Percentiles rank a stretch among this genome's conserved stretches.
Conservation (phyloP, 2,888 invertebrate genomes). For the Diaperis boleti region DNA sequence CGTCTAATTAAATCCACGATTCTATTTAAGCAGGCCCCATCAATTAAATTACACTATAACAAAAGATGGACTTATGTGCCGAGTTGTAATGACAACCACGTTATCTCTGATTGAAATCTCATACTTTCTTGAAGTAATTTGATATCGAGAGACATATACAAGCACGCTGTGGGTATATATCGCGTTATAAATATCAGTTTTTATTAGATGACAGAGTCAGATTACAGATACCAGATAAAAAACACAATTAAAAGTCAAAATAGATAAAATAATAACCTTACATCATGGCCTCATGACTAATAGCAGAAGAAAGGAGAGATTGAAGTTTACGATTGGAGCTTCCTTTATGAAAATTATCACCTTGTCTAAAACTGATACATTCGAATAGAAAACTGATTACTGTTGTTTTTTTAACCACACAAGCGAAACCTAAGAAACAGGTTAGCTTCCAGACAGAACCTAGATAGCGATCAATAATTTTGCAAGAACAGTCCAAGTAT, state of each 20-base stretch:
- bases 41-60: slow-evolving; percentile 35
- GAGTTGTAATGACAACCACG: slow-evolving; percentile 36
- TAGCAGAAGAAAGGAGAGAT: slow-evolving; percentile 5
- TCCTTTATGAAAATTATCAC: slow-evolving; percentile 4
- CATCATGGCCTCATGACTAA: slow-evolving; percentile 5
- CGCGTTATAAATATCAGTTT: slow-evolving; percentile 38
- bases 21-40: slow-evolving; percentile 26
- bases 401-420: background rate
- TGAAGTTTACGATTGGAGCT: slow-evolving; percentile 2
- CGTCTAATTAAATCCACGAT: slow-evolving; percentile 32
- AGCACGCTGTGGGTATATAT: slow-evolving; percentile 30
- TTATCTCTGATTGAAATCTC: slow-evolving; percentile 45
- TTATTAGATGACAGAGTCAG: slow-evolving; percentile 32
- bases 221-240: slow-evolving; percentile 31
- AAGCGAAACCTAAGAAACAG: slow-evolving; percentile 6
- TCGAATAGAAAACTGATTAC: slow-evolving; percentile 7
- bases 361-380: background rate
- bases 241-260: slow-evolving; percentile 36
- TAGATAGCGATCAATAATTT: slow-evolving; percentile 34
- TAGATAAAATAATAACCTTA: slow-evolving; percentile 14
- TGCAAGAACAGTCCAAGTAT: slow-evolving; percentile 35
- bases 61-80: slow-evolving; percentile 35
- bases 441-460: slow-evolving; percentile 17
- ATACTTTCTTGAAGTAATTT: slow-evolving; percentile 41
- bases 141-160: slow-evolving; percentile 37